Percentiles rank a stretch among this genome's conserved stretches.
Conservation (phyloP, 2,797 vertebrate species). For the Rhabdomys pumilio region DNA sequence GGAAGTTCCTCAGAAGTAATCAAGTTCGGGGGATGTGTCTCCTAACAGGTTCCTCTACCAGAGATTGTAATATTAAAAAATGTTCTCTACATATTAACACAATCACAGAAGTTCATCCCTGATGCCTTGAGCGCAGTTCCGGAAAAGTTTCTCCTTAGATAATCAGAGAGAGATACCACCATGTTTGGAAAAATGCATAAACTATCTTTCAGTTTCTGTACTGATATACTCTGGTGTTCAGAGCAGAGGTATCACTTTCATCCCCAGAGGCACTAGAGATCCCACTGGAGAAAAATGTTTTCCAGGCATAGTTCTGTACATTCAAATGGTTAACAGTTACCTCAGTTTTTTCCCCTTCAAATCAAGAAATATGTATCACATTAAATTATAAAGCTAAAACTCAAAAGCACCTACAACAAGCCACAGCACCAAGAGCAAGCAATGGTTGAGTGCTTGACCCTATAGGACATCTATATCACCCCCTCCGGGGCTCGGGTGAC, state of each 20-base stretch:
- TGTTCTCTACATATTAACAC: not conserved
- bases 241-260: conserved; percentile 42
- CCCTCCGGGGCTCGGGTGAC: not conserved
- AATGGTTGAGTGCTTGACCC: not conserved
- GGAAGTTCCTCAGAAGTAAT: conserved; percentile 16
- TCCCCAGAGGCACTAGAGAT: conserved; percentile 5
- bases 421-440: not conserved
- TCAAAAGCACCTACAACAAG: not conserved
- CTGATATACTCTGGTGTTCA: not conserved
- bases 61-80: not conserved
- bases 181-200: not conserved
- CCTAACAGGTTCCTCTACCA: not conserved
- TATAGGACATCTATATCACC: not conserved
- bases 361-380: conserved; percentile 47
- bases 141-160: conserved; percentile 1
- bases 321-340: conserved; percentile 42
- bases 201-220: not conserved
- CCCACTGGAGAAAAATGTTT: conserved; percentile 44
- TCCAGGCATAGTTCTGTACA: conserved; percentile 1
- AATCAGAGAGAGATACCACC: not conserved
- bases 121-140: not conserved
- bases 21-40: not conserved
- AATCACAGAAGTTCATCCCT: conserved; percentile 16
- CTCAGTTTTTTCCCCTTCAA: conserved; percentile 56
- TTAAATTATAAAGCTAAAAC: conserved; percentile 46